Base-by-base conservation (phyloP, 2,113 vertebrate species). In the Dryoscopus gambensis region DNA sequence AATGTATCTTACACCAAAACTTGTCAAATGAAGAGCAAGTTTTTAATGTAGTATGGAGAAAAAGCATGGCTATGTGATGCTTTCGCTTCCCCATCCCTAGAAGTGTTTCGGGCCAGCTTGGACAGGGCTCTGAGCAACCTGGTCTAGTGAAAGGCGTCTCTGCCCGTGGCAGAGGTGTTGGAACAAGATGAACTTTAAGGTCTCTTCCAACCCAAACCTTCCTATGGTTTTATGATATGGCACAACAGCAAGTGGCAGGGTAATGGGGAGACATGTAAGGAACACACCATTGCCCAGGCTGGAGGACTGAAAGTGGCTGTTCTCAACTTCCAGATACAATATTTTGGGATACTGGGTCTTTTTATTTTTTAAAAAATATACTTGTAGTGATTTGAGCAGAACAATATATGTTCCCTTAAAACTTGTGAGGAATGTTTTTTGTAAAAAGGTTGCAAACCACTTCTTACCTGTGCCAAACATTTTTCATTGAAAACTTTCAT, bases 1-100 rank as follows among this genome's bases (percentile, higher is more conserved):
- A 65, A 16, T 0, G 0, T 1, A 0, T 79, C 15, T 56, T 73
- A 53, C 83, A 39, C 11, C 1, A 5, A 82, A n/a, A 37, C 13
- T 74, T 76, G 22, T n/a, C 20, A 71, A 86, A 68, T 5, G 5
- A 52, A 74, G 30, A 63, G 24, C 21, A 28, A 35, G 44, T 46
- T 69, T 89, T 39, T 60, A 50, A 57, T 10, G 2, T 9, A 3
- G 12, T 6, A 13, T 7, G 15, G 7, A 78, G 12, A 67, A 46
- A 53, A 85, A 75, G 5, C 5, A 0, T 6, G 23, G 19, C 37
- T 77, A 0, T 6, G 3, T 1, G 2, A 19, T 35, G 10, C 35
- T 81, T 81, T 67, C 2, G 1, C 19, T 50, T 64, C 27, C 59
- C 5, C 28, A n/a, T 35, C 33, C 16, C 53, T 82, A 11, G 7